These are phyloP conservation scores for Aepyceros melampus DNA, from an alignment of 2,113 vertebrate species.

Conservation along the genomic window DNA sequence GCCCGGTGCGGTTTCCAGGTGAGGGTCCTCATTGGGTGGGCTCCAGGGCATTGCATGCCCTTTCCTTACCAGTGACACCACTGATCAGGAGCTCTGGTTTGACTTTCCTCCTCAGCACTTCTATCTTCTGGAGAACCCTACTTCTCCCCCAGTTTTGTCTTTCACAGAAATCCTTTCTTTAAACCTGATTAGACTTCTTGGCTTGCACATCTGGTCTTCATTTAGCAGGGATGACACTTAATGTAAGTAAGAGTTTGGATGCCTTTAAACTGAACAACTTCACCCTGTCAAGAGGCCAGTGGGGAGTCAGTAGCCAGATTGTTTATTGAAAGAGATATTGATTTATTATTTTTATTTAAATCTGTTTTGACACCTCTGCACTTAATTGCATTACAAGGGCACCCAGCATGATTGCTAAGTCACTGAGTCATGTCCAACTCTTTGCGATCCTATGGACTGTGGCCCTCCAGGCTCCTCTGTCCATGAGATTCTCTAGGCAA, in stretches of 20 bases:
- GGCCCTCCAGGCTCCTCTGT: neutral
- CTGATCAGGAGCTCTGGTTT: neutral
- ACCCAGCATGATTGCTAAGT: neutral
- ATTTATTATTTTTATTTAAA: conserved; percentile 38
- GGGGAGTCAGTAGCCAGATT: neutral
- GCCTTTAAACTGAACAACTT: conserved; percentile 7
- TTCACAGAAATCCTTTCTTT: neutral
- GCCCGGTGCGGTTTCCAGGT: neutral
- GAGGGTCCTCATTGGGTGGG: neutral
- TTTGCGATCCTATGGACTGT: neutral
- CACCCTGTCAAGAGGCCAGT: neutral
- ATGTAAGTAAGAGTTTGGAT: conserved; percentile 28
- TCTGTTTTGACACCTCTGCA: neutral
- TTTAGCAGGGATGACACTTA: conserved; percentile 45
- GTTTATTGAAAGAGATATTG: conserved; percentile 40
- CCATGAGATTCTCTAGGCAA: neutral
- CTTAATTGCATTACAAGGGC: neutral
- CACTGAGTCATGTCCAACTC: neutral
- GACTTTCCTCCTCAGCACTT: neutral
- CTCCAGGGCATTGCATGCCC: neutral
- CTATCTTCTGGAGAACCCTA: neutral
- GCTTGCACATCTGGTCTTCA: conserved; percentile 35
- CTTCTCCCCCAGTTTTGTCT: neutral
- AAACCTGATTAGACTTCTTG: neutral
- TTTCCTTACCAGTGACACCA: neutral